Base-by-base conservation (phyloP, 2,113 vertebrate genomes). In the Cyanoliseus patagonus region DNA sequence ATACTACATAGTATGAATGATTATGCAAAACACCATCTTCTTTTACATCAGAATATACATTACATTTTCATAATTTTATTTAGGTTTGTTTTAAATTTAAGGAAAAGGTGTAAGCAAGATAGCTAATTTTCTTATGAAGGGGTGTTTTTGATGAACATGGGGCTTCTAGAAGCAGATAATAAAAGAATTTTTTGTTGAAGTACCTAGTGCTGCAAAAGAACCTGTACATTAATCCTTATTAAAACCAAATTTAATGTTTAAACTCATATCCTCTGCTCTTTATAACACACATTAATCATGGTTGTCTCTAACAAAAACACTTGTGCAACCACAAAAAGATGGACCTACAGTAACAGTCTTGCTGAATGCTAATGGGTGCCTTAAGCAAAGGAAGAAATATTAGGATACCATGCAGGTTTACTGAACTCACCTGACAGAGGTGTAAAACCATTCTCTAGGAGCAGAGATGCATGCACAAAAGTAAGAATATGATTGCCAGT, bases 381-480 rank as follows among this genome's bases (percentile, higher is more conserved):
- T 97, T 95, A 98, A 97, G 97, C 96, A 95, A 88, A 97, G 72
- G 28, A 94, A 79, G 70, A 92, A 90, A 85, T 94, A 92, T 42
- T 86, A 94, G 94, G 96, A 95, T 77, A 97, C 78, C 98, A 98
- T 98, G 99, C 98, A 98, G 97, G 97, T 97, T 98, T 97, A 97
- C 98, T 97, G 94, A 98, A 99, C 99, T 99, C 98, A 99, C 99
- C 99, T 99, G 99, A 97, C 99, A 99, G 96, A 99, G 99, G 97
- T 99, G 99, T 94, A 98, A 98, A 99, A 99, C 99, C 99, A 99
- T 99, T 99, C 98, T 99, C 99, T 99, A 99, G 98, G 98, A 98
- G 98, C 96, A 98, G 98, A 99, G 98, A 99, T 97, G 99, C 99
- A 99, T 99, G 99, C 98, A 99, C 97, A 98, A 98, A 98, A 99